Base-by-base conservation (phyloP, 2,113 vertebrate genomes). In the Myodes glareolus region DNA sequence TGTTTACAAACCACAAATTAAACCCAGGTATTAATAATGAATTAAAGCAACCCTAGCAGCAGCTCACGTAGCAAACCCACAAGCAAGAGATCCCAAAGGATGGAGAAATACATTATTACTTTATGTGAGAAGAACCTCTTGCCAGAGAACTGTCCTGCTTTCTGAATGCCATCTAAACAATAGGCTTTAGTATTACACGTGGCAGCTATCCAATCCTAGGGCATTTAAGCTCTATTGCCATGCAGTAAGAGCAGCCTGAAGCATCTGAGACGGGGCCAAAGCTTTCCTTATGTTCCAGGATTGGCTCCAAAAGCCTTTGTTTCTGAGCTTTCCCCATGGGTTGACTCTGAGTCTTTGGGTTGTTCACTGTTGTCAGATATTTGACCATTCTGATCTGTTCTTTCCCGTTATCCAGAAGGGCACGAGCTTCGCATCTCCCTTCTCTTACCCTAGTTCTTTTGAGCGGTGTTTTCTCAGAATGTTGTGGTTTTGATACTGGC, bases 1-100 rank as follows among this genome's bases (percentile, higher is more conserved):
- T 95, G 85, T 90, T 97, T 95, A 96, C 6, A 97, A 97, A 68
- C 85, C 95, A 94, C 82, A 96, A 94, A 63, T 97, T 97, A 97
- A 96, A 76, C 72, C 13, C 13, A 81, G 10, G 8, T 88, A 94
- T 92, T 95, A 98, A 96, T 95, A 96, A 97, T 65, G 94, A 94
- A 89, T 55, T 9, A 96, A 96, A 91, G n/a, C 23, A 87, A 87
- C 36, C 14, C 72, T 77, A 92, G 86, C 0, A 13, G 42, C 77
- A 13, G 76, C 47, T 97, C 91, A 50, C 94, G 7, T 88, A 97
- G 84, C 50, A 95, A 97, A 96, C 47, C 27, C 90, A 89, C 86
- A 95, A 75, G 23, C 3, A 96, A 86, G 72, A 39, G 80, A 81
- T 68, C 84, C 0, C 25, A 67, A 90, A 93, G 8, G 39, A 12